Evolutionary conservation across 1,140 invertebrate species (phyloP).

Genomic region (Drosophila willistoni): DNA sequence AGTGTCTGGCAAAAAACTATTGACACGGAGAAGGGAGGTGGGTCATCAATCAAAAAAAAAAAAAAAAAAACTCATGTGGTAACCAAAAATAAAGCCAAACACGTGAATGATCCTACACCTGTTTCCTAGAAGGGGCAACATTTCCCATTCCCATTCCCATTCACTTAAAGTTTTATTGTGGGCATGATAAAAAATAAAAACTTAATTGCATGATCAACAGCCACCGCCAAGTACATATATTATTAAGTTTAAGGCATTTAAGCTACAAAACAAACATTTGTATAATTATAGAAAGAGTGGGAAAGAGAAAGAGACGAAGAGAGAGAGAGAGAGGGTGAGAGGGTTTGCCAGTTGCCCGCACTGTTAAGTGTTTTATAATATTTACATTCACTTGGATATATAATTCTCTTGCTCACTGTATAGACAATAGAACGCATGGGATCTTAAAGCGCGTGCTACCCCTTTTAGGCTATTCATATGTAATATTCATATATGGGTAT

Average conservation of each 20-base stretch:
- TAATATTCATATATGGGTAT: neutral
- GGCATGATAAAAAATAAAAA: neutral
- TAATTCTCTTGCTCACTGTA: no score
- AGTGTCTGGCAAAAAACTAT: no score
- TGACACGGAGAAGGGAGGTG: no score
- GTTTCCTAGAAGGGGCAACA: neutral
- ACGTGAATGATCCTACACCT: neutral
- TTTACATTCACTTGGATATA: no score
- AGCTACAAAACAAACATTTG: conserved; percentile 48
- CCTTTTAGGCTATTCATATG: neutral
- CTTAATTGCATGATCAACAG: conserved; percentile 36
- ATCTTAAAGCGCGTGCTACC: neutral
- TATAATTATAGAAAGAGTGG: conserved; percentile 36
- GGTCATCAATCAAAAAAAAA: neutral
- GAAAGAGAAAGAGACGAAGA: no score
- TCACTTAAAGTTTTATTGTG: neutral
- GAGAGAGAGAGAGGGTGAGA: no score
- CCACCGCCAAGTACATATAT: neutral
- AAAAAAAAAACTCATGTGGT: neutral
- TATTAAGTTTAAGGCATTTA: conserved; percentile 26
- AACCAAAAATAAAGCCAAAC: neutral
- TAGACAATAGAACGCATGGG: neutral
- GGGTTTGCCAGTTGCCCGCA: no score
- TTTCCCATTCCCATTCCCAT: no score
- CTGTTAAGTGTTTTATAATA: no score